Conservation (phyloP, 2,113 vertebrate genomes). For the Eubucco bourcierii region DNA sequence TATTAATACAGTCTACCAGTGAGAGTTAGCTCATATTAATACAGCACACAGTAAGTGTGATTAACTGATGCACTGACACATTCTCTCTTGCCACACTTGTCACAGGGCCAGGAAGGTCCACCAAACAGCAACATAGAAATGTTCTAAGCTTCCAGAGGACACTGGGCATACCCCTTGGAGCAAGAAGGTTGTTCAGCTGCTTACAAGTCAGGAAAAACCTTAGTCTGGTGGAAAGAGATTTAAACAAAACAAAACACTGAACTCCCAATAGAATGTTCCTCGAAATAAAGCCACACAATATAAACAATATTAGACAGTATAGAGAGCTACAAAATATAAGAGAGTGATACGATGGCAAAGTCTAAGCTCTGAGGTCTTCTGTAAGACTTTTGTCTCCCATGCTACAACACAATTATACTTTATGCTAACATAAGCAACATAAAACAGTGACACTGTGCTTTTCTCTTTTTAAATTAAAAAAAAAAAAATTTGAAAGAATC, state of each 20-base stretch:
- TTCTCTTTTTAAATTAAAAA: background rate
- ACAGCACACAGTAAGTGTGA: background rate
- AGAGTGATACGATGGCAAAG: background rate
- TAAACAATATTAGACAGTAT: background rate
- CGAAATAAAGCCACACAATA: background rate
- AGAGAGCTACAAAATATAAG: background rate
- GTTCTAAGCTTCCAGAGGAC: background rate
- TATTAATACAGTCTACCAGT: background rate
- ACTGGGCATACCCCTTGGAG: background rate
- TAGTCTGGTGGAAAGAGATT: background rate
- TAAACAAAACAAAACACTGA: background rate
- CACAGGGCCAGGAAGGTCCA: background rate
- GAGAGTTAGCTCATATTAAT: conserved; percentile 5
- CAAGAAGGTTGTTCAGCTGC: background rate
- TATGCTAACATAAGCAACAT: background rate
- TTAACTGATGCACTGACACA: background rate
- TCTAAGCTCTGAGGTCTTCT: background rate
- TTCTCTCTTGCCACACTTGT: background rate
- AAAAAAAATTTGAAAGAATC: background rate
- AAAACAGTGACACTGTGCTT: background rate
- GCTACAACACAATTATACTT: background rate
- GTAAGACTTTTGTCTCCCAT: background rate
- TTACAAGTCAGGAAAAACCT: background rate
- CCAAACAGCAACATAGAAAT: background rate
- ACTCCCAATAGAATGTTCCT: background rate